Evolutionary conservation across 2,797 vertebrate genomes (phyloP).

Genomic region (Onychomys arenicola): DNA sequence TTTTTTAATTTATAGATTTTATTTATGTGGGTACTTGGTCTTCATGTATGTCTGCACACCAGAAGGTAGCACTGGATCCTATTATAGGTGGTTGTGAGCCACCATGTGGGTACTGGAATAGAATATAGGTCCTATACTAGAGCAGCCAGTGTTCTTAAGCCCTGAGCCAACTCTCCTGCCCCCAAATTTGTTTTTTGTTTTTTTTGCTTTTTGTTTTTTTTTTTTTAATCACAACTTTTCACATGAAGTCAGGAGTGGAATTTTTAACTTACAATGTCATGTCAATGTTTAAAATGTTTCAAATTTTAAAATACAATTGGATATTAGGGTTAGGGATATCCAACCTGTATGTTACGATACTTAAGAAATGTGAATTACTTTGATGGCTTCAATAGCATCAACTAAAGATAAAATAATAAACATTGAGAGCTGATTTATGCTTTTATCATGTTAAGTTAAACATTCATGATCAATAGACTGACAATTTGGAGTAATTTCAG

Average conservation of each 20-base stretch:
- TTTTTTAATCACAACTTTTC: neutral
- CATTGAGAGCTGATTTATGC: neutral
- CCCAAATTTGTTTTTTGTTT: neutral
- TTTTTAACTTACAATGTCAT: neutral
- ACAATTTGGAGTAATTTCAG: neutral
- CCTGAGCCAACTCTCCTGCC: neutral
- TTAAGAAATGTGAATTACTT: neutral
- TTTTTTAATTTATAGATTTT: neutral
- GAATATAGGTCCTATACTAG: neutral
- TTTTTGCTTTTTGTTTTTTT: neutral
- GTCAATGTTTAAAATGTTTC: neutral
- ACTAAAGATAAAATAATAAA: neutral
- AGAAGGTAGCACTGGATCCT: neutral
- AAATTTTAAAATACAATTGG: neutral
- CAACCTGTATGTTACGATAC: neutral
- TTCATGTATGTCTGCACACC: neutral
- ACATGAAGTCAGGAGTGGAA: neutral
- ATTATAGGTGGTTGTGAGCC: neutral
- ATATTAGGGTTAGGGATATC: neutral
- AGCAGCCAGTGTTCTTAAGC: neutral
- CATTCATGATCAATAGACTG: neutral
- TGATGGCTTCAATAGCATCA: neutral
- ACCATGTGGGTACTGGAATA: neutral
- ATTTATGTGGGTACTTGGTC: neutral
- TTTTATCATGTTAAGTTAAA: neutral